These are phyloP conservation scores for Esox niger DNA, from an alignment of 2,113 vertebrate species.

Conservation along the genomic window DNA sequence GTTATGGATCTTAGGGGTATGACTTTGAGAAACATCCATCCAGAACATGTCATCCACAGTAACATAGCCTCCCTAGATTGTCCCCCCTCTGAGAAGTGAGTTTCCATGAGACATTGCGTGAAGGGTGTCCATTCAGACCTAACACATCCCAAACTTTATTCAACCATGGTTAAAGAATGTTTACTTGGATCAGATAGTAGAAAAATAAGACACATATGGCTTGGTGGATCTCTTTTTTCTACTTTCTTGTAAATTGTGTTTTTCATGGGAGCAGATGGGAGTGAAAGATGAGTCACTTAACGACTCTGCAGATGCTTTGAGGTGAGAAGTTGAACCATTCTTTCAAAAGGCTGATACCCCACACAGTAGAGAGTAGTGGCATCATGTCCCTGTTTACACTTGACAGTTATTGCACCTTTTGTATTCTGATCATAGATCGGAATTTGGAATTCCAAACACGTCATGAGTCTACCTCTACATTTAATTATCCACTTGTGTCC, in stretches of 20 bases:
- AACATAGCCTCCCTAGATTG: background rate
- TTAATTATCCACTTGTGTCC: too few species aligned
- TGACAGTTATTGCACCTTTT: too few species aligned
- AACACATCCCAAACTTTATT: conserved; percentile 15
- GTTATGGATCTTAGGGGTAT: conserved; percentile 15
- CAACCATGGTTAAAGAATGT: conserved; percentile 8
- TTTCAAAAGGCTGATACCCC: background rate
- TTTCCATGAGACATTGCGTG: background rate
- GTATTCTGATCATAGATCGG: too few species aligned
- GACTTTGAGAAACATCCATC: too few species aligned
- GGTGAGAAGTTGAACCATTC: conserved; percentile 8
- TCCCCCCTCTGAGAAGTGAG: background rate
- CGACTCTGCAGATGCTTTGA: conserved; percentile 46
- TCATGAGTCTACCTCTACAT: too few species aligned
- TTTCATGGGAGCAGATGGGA: conserved; percentile 52
- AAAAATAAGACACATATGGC: conserved; percentile 30
- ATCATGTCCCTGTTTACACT: too few species aligned
- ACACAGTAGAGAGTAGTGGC: background rate
- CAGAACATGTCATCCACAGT: too few species aligned
- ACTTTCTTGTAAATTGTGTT: conserved; percentile 20
- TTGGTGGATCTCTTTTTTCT: background rate
- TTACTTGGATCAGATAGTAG: conserved; percentile 12
- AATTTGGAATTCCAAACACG: too few species aligned
- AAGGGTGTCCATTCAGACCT: background rate
- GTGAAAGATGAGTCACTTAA: conserved; percentile 24